phyloP scores from a whole-genome alignment of 2,888 invertebrate genomes.

The Oithona nana region DNA sequence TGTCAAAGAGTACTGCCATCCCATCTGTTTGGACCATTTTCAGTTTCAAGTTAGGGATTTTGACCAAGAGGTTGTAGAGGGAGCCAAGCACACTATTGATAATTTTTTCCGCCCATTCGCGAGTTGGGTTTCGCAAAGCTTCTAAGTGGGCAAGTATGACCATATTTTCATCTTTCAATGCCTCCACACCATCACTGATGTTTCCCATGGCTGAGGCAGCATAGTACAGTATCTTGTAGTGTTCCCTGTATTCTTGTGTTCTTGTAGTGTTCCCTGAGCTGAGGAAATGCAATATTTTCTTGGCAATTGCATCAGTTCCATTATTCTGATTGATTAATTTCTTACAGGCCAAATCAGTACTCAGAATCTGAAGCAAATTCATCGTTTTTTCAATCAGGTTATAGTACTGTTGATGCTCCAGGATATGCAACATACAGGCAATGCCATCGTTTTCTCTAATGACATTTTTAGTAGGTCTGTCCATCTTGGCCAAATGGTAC shows the following conservation, averaged over 20 bases:
- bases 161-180: too few relatives aligned
- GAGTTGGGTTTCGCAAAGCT: too few relatives aligned
- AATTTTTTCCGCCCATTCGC: too few relatives aligned
- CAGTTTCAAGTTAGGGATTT: too few relatives aligned
- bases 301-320: slow-evolving; percentile 88
- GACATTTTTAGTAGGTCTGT: slow-evolving; percentile 72
- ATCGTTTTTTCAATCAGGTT: slow-evolving; percentile 98
- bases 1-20: too few relatives aligned
- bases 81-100: too few relatives aligned
- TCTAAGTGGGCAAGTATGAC: too few relatives aligned
- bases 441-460: slow-evolving; percentile 93
- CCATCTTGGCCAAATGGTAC: slow-evolving; percentile 84
- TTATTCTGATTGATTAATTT: slow-evolving; percentile 96
- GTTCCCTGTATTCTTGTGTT: too few relatives aligned
- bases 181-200: slow-evolving; percentile 73
- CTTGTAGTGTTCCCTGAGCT: not conserved
- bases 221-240: slow-evolving; percentile 20
- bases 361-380: slow-evolving; percentile 88
- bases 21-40: too few relatives aligned
- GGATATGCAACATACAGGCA: slow-evolving; percentile 82
- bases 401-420: slow-evolving; percentile 91
- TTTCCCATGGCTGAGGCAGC: slow-evolving; percentile 93
- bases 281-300: too few relatives aligned
- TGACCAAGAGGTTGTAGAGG: too few relatives aligned
- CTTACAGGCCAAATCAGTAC: slow-evolving; percentile 93